Evolutionary conservation across 2,113 vertebrate species (phyloP), one percentile per base, ranked within the genome.

Genomic region (Bubo blakistoni): DNA sequence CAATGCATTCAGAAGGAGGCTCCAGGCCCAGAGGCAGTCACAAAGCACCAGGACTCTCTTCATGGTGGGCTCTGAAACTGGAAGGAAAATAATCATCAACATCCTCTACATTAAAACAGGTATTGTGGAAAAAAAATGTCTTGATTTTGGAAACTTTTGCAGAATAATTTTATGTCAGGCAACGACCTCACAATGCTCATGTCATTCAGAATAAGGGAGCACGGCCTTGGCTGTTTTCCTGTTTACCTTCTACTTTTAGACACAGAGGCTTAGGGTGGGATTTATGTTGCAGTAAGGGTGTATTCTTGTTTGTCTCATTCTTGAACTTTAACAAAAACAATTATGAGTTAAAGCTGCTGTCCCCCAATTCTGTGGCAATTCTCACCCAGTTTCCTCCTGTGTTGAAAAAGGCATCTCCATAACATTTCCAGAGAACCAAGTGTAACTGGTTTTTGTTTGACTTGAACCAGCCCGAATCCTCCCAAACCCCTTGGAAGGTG

Each of bases 1-100:
- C 86, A 99, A 30, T 58, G 98, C 96, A 96, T 98, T 98, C 90
- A 98, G 95, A 59, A 98, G 96, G 80, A 99, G 98, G 97, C 98
- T 97, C 98, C 98, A 99, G 98, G 98, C 98, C 99, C 99, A 99
- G 90, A 99, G 98, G 97, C 90, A 98, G 91, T 98, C 98, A 95
- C 97, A 98, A 96, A 98, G 97, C 90, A 98, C 96, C 92, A 96
- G 96, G 94, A 98, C 97, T 98, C 96, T 98, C 98, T 98, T 99
- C 99, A 99, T 98, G 97, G 98, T 98, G 89, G 96, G 96, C 98
- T 98, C 97, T 97, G 96, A 96, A 98, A 97, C 97, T 98, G 90
- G 98, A 98, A 98, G 93, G 94, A 98, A 98, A 98, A 98, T 55
- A 76, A 87, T 11, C 90, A 92, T 98, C 90, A 98, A 25, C 44